Base-by-base conservation (phyloP, 1,140 invertebrate genomes). In the Drosophila biarmipes region DNA sequence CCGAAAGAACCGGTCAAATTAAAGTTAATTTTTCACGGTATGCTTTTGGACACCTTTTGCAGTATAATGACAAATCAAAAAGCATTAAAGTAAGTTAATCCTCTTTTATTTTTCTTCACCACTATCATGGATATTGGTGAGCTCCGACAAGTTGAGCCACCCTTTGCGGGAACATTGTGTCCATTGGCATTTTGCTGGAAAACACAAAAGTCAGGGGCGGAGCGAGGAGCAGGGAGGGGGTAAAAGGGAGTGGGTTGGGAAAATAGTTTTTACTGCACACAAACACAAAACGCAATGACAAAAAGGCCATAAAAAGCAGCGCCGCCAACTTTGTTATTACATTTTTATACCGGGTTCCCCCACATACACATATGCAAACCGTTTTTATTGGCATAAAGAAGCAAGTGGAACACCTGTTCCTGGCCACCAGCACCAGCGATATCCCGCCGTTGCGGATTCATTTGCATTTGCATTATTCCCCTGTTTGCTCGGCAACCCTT, bases 121-220 rank as follows among this genome's bases (percentile, higher is more conserved):
- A 24, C 24, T 24, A 24, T 24, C 5, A 4, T 3, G 24, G 24
- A 24, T 24, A 24, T 24, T 24, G 12, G 24, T 34, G 8, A 38
- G n/a, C 6, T n/a, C 12, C 1, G 21, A 7, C 2, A 14, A 10
- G 38, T 14, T 29, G 35, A 19, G 4, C 2, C 35, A 64, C 61
- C 61, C 52, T 45, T 14, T 4, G 29, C 15, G 29, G 54, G 48
- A 59, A 62, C 64, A 59, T 73, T 80, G 76, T 80, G 80, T 68
- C 82, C 82, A 86, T 86, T 86, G 82, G 82, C 68, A 87, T 87
- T 86, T 86, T 85, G 81, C 79, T 86, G 79, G 81, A 78, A 78
- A 75, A 86, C 80, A 85, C 59, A 8, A n/a, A 48, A 17, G 51
- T 49, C 53, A 62, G 24, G 38, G 45, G 10, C 17, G 29, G 34